phyloP scores from a whole-genome alignment of 2,888 invertebrate species.

The Cataglyphis cursor region DNA sequence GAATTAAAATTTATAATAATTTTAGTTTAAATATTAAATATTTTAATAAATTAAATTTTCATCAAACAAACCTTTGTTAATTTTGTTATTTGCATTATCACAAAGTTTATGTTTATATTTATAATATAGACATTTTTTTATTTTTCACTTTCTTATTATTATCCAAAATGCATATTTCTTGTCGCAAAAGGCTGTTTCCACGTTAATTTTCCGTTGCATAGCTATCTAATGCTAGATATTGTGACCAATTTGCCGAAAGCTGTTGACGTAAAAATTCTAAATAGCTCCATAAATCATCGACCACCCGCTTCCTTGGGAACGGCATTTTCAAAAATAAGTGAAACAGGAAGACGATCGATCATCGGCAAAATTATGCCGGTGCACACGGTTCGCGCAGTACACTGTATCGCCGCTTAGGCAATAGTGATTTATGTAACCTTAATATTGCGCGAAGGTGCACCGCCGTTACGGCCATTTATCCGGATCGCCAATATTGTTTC shows the following conservation, averaged over 20 bases:
- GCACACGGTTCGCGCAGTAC: slow-evolving; percentile 18
- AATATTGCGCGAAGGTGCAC: slow-evolving; percentile 39
- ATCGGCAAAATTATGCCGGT: slow-evolving; percentile 36
- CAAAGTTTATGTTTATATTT: background rate
- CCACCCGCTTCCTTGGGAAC: slow-evolving; percentile 26
- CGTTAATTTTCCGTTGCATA: background rate
- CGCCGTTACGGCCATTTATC: slow-evolving; percentile 38
- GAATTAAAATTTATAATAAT: background rate
- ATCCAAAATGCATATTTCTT: background rate
- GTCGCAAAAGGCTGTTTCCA: background rate
- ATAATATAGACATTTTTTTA: background rate
- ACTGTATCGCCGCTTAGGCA: slow-evolving; percentile 36
- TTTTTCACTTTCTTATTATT: background rate
- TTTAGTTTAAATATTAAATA: background rate
- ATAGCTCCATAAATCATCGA: slow-evolving; percentile 26
- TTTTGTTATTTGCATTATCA: background rate
- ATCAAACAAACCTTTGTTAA: background rate
- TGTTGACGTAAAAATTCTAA: slow-evolving; percentile 36
- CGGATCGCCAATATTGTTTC: slow-evolving; percentile 51
- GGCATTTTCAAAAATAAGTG: slow-evolving; percentile 15
- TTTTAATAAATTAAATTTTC: background rate
- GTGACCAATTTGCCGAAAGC: slow-evolving; percentile 39
- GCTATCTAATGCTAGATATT: background rate
- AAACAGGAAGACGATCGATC: slow-evolving; percentile 41
- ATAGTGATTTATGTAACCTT: slow-evolving; percentile 51